Conservation (phyloP, 2,113 vertebrate genomes). For the Megalops atlanticus region DNA sequence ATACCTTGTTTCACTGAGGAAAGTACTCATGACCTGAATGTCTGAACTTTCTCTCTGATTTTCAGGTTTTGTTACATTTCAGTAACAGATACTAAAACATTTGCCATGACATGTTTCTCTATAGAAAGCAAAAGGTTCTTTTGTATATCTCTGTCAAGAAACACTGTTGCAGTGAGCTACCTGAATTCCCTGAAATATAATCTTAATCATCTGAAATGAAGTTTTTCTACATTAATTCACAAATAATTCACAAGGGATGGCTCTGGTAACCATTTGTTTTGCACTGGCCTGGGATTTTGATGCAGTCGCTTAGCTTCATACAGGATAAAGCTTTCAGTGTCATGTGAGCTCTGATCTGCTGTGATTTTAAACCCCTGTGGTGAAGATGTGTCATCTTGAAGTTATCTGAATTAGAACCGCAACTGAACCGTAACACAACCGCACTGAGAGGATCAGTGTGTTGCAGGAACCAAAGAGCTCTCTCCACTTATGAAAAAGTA, state of each 20-base stretch:
- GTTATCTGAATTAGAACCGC: not conserved
- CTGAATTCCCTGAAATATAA: no score
- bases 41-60: slow-evolving; percentile 8
- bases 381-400: slow-evolving; percentile 13
- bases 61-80: slow-evolving; percentile 19
- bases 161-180: no score
- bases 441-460: not conserved
- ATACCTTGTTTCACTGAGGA: not conserved
- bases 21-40: not conserved
- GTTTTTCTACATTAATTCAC: no score
- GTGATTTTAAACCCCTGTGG: not conserved
- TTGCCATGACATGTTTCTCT: not conserved
- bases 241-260: no score
- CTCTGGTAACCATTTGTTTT: no score
- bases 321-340: not conserved
- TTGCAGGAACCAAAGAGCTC: slow-evolving; percentile 7
- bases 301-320: no score
- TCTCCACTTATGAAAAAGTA: not conserved
- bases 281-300: no score
- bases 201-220: no score
- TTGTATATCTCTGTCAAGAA: no score
- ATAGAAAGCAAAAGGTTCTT: no score
- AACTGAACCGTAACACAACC: slow-evolving; percentile 2
- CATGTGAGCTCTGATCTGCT: slow-evolving; percentile 31
- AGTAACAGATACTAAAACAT: not conserved